Base-by-base conservation (phyloP, 1,140 invertebrate species). In the Eumeta japonica region DNA sequence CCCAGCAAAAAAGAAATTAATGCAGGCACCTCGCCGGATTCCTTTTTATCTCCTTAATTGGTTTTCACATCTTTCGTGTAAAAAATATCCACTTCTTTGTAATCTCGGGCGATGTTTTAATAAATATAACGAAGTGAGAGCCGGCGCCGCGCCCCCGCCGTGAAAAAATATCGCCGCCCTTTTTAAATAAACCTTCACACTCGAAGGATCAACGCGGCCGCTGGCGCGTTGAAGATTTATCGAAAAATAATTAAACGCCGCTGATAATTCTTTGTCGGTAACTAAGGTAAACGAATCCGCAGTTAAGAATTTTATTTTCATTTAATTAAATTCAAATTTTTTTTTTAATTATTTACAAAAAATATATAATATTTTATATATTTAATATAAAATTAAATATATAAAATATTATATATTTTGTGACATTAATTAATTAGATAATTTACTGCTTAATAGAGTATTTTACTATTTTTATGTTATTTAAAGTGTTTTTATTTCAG, bases 11-110 rank as follows among this genome's bases (percentile, higher is more conserved):
- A 74, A 71, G 58, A 71, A 74, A 74, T 74, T 74, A 71, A 70
- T 70, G 66, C 62, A 66, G 62, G 66, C 65, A 67, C 66, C 66
- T 73, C 65, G 55, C 61, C 60, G 63, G 70, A 70, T 67, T 62
- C 53, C 66, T 70, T 74, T 74, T 74, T 74, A 74, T 74, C 70
- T 74, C 58, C 65, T 74, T 74, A 74, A 74, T 74, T 74, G 70
- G 70, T 74, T 74, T 74, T 74, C 70, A 74, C 70, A 74, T 74
- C 70, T 74, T 70, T 55, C 62, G 66, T 74, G 66, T 65, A 71
- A 74, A 71, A 73, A 74, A 74, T 74, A 74, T 74, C 70, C 59
- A 71, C 64, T 71, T 71, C 62, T 68, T 67, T 67, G 61, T 71
- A 71, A 73, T 73, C 68, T 71, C 61, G 60, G 63, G 58, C 65